Base-by-base conservation (phyloP, 2,888 invertebrate genomes). In the Melieria picta region DNA sequence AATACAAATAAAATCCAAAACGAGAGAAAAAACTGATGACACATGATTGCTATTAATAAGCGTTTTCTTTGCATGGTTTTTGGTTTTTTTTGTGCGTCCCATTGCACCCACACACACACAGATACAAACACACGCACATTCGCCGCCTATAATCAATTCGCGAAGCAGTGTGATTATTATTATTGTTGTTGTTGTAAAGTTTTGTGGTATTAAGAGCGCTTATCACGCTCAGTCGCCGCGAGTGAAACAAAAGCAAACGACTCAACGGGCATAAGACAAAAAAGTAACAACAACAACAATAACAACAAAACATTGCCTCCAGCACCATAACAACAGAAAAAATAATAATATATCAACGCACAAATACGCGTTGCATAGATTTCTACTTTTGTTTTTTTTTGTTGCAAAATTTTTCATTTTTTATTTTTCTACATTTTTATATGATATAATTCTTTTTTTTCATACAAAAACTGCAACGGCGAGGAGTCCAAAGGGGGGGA, bases 11-110 rank as follows among this genome's bases (percentile, higher is more conserved):
- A 30, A 30, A 30, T 30, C 30, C 30, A 30, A 30, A 30, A 30
- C 11, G 11, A 50, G 13, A 52, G 13, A 52, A 52, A 52, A 7
- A 67, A 75, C 58, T 80, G 42, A 65, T 65, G 64, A 65, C 64
- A 65, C 52, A 65, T 65, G 55, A 65, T 50, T 55, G 43, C 52
- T 52, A 52, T 65, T 65, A 52, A 30, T 30, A 30, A 30, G 30
- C 30, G 30, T 30, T 30, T 30, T 30, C 30, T 30, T 30, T 30
- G 30, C 30, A 30, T 30, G 1, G 30, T 30, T 30, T 30, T 30
- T 30, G 30, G 30, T 30, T 30, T 30, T 30, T 30, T 30, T 1
- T 30, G 2, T 30, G 30, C 30, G 30, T 30, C 2, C 30, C 30
- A 30, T 16, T 16, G 16, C 16, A 16, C 16, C 16, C 30, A 30